Evolutionary conservation across 2,113 vertebrate species (phyloP).

Genomic region (Anser cygnoides): DNA sequence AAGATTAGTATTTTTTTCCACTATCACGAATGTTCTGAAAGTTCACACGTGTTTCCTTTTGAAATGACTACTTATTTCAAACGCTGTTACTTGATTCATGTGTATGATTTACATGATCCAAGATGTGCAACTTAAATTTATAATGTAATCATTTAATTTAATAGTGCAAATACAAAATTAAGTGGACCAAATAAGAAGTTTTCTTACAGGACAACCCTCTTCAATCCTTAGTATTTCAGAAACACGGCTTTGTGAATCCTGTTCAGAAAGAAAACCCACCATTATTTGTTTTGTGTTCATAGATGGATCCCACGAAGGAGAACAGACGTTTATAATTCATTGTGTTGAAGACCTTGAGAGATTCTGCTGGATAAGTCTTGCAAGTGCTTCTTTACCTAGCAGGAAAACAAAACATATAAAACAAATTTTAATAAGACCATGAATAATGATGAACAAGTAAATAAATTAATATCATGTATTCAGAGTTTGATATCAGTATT

Average conservation of each 20-base stretch:
- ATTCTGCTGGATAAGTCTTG: constrained; percentile 92
- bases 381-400: constrained; percentile 94
- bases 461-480: background rate
- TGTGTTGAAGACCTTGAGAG: constrained; percentile 89
- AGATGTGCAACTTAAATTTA: background rate
- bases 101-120: background rate
- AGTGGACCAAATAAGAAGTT: background rate
- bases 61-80: background rate
- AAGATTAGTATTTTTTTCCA: background rate
- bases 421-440: background rate
- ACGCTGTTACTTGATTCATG: constrained; percentile 8
- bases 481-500: background rate
- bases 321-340: constrained; percentile 85
- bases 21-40: background rate
- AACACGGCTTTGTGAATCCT: background rate
- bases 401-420: background rate
- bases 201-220: background rate
- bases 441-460: background rate
- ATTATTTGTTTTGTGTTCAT: background rate
- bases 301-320: background rate
- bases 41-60: background rate
- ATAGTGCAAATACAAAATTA: constrained; percentile 23
- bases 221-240: background rate
- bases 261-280: background rate
- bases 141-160: background rate